Conservation (phyloP, 2,888 invertebrate species). For the Syrphus vitripennis region DNA sequence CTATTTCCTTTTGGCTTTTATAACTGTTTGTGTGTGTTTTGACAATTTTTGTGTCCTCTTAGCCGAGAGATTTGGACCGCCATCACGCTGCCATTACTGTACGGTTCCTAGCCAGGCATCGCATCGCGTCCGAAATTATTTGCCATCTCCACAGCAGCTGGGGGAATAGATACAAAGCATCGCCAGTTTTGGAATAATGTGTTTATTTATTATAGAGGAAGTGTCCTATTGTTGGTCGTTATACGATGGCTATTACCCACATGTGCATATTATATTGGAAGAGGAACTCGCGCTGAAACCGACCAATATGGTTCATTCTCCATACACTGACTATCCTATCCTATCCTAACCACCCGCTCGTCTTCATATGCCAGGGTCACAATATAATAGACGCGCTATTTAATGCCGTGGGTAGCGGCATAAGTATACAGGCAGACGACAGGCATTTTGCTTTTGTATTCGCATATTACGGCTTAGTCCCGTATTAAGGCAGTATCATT, state of each 20-base stretch:
- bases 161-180: constrained; percentile 32
- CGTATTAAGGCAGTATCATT: constrained; percentile 53
- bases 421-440: not conserved
- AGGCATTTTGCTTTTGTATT: constrained; percentile 22
- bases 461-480: constrained; percentile 36
- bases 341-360: constrained; percentile 43
- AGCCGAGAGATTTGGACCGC: constrained; percentile 30
- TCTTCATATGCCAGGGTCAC: constrained; percentile 38
- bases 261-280: constrained; percentile 40
- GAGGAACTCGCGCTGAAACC: constrained; percentile 36
- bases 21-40: constrained; percentile 61
- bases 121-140: not conserved
- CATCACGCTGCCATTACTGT: constrained; percentile 15
- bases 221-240: constrained; percentile 71
- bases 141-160: constrained; percentile 37
- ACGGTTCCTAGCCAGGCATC: not conserved
- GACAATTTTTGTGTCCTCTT: constrained; percentile 66
- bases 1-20: constrained; percentile 53
- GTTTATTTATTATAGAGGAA: constrained; percentile 73
- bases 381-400: constrained; percentile 34
- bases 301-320: constrained; percentile 60
- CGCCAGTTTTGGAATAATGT: constrained; percentile 73
- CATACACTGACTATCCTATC: not conserved
- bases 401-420: constrained; percentile 45
- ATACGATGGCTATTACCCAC: constrained; percentile 49